These are phyloP conservation scores for Ibycter americanus DNA, from an alignment of 2,797 vertebrate genomes.

Conservation along the genomic window DNA sequence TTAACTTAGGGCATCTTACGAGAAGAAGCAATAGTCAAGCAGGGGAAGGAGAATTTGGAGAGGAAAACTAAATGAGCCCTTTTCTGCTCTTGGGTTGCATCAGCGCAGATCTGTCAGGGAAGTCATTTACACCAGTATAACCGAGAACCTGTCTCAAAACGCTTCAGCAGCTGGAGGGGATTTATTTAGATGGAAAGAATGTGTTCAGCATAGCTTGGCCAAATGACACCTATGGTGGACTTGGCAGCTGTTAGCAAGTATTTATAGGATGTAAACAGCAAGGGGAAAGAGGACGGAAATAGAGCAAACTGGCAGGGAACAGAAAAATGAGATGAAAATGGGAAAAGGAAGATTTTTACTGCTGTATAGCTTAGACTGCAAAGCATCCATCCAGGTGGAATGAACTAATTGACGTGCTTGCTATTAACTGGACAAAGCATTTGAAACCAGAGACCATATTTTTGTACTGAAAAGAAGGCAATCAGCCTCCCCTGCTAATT, in stretches of 20 bases:
- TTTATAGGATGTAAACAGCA: slow-evolving; percentile 65
- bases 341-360: background rate
- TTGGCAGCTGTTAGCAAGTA: slow-evolving; percentile 60
- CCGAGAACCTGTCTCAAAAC: background rate
- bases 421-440: background rate
- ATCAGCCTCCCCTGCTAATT: rapidly evolving
- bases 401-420: background rate
- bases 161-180: slow-evolving; percentile 54
- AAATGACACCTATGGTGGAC: slow-evolving; percentile 27
- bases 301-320: background rate
- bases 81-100: background rate
- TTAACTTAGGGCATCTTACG: background rate
- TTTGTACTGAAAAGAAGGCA: background rate
- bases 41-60: background rate
- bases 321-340: background rate
- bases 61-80: background rate
- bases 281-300: background rate
- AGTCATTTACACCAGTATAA: background rate
- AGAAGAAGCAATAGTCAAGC: background rate
- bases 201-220: slow-evolving; percentile 19
- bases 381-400: background rate
- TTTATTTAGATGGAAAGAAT: slow-evolving; percentile 62
- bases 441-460: background rate
- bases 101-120: background rate
- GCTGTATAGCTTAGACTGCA: background rate